These are phyloP conservation scores for Eupeodes luniger DNA, from an alignment of 2,888 invertebrate species.

Conservation along the genomic window DNA sequence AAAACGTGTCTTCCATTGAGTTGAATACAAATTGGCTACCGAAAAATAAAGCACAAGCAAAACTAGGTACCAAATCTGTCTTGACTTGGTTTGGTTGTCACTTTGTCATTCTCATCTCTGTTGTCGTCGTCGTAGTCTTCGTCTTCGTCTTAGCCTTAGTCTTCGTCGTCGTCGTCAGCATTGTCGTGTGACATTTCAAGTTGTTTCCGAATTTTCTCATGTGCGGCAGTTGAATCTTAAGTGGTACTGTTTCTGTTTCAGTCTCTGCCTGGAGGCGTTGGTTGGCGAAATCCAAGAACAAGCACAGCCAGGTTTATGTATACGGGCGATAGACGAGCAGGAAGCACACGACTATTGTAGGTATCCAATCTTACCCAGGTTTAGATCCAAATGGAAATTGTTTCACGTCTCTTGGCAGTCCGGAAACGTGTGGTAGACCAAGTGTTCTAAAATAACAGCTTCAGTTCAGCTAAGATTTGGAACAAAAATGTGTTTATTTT, in stretches of 20 bases:
- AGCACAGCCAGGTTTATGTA: not conserved
- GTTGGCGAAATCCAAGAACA: constrained; percentile 61
- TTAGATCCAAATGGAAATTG: constrained; percentile 63
- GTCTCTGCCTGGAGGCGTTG: constrained; percentile 58
- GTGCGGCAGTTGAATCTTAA: constrained; percentile 70
- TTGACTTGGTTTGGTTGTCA: constrained; percentile 67
- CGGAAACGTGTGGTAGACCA: constrained; percentile 66
- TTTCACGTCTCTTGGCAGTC: constrained; percentile 68
- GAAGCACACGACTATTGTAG: constrained; percentile 57
- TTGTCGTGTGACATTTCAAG: constrained; percentile 73
- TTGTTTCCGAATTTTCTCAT: constrained; percentile 74
- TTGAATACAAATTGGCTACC: constrained; percentile 74
- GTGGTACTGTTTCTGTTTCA: constrained; percentile 34
- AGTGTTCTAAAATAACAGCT: constrained; percentile 40
- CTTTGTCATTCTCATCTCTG: constrained; percentile 68
- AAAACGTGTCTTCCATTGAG: constrained; percentile 74
- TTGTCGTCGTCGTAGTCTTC: constrained; percentile 17
- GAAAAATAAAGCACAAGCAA: constrained; percentile 44
- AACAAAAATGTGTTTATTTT: not conserved
- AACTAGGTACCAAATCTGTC: constrained; percentile 64
- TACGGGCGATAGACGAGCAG: constrained; percentile 52
- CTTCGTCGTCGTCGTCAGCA: constrained; percentile 37
- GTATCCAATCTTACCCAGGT: constrained; percentile 38
- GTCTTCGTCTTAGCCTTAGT: constrained; percentile 15
- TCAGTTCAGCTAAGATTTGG: constrained; percentile 40